Evolutionary conservation across 2,113 vertebrate species (phyloP).

Genomic region (Apteryx owenii): DNA sequence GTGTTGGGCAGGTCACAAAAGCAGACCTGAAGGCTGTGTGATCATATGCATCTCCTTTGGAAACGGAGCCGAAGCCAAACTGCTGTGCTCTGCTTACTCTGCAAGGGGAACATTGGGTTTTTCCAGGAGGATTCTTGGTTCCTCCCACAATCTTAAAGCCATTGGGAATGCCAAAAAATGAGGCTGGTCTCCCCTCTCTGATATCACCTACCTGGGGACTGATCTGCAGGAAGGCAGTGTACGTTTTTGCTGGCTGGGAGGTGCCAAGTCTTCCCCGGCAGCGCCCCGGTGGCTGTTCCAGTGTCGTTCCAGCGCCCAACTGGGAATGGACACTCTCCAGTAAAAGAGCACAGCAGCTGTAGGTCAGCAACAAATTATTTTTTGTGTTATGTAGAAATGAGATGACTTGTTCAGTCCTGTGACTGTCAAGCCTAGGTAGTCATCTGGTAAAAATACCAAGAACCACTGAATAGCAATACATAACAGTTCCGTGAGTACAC

Average conservation of each 20-base stretch:
- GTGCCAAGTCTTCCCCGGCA: background rate
- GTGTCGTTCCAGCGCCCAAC: background rate
- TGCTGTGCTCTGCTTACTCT: background rate
- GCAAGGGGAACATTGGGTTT: background rate
- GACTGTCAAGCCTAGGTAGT: background rate
- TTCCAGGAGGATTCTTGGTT: background rate
- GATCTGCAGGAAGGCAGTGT: background rate
- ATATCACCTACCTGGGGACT: background rate
- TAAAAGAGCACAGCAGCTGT: background rate
- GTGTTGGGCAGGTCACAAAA: background rate
- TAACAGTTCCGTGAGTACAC: constrained; percentile 42
- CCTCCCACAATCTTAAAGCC: background rate
- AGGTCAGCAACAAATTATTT: background rate
- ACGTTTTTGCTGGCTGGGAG: background rate
- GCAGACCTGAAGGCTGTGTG: background rate
- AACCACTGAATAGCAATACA: background rate
- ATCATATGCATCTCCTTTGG: background rate
- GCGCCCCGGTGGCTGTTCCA: background rate
- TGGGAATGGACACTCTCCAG: background rate
- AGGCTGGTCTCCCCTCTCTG: background rate
- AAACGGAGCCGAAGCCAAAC: background rate
- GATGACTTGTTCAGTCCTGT: background rate
- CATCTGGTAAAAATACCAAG: background rate
- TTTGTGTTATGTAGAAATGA: background rate
- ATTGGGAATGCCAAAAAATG: background rate